These are phyloP conservation scores for Vanessa cardui DNA, from an alignment of 2,888 invertebrate species.

Conservation along the genomic window DNA sequence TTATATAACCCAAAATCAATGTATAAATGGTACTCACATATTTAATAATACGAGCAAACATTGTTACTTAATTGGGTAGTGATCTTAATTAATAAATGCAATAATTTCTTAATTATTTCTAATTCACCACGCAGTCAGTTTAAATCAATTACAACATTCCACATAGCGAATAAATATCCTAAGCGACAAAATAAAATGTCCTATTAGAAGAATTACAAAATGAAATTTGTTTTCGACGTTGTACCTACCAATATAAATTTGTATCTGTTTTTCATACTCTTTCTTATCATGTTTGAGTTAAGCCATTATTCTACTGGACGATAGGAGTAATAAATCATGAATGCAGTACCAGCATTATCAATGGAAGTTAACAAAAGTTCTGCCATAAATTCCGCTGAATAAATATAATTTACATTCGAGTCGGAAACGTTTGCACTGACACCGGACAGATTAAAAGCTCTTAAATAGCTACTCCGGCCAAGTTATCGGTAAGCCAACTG, in stretches of 20 bases:
- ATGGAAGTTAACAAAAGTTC: conserved; percentile 39
- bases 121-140: no score
- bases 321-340: conserved; percentile 27
- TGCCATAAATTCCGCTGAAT: conserved; percentile 45
- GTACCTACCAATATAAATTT: background rate
- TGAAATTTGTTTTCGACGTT: background rate
- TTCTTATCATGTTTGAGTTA: conserved; percentile 1
- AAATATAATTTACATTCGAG: conserved; percentile 50
- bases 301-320: conserved; percentile 4
- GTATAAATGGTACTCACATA: no score
- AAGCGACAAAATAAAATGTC: no score
- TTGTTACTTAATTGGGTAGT: no score
- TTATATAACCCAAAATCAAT: no score
- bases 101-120: no score
- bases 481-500: conserved; percentile 72
- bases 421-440: conserved; percentile 50
- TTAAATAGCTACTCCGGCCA: conserved; percentile 58
- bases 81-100: no score
- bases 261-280: background rate
- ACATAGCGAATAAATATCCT: no score
- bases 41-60: no score
- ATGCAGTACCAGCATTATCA: conserved; percentile 35
- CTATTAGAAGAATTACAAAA: no score
- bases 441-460: conserved; percentile 64
- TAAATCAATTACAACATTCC: no score